A percentile compares a stretch with the other conserved stretches of the same genome.
phyloP scores from a whole-genome alignment of 2,113 vertebrate species.

The Pelecanus crispus region DNA sequence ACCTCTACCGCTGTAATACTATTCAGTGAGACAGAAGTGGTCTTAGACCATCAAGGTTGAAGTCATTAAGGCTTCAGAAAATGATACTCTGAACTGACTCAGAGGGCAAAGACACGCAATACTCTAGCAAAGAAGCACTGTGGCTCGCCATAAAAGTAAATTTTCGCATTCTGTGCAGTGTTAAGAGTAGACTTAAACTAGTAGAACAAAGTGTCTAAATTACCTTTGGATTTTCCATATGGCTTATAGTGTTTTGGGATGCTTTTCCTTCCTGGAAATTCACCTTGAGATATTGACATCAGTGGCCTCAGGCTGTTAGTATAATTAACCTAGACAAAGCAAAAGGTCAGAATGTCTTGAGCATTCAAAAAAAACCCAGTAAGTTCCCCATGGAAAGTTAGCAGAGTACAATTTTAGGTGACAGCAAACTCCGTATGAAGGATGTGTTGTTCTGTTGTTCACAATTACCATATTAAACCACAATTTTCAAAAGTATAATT shows the following conservation, averaged over 20 bases:
- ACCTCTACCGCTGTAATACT: not conserved
- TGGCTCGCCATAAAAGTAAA: not conserved
- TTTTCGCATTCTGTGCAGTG: not conserved
- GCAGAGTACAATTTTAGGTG: not conserved
- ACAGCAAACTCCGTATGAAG: not conserved
- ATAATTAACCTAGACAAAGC: slow-evolving; percentile 13
- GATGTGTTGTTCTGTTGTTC: not conserved
- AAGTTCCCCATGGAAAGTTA: not conserved
- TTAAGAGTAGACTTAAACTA: not conserved
- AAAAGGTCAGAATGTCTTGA: not conserved
- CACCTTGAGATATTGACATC: not conserved
- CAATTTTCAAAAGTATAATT: not conserved
- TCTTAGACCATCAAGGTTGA: not conserved
- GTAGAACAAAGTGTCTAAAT: not conserved
- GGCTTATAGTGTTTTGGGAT: not conserved
- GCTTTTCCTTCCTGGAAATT: not conserved
- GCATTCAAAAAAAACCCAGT: not conserved
- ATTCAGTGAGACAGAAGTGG: not conserved
- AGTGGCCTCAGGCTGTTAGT: not conserved
- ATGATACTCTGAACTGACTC: not conserved
- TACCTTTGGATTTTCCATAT: slow-evolving; percentile 5
- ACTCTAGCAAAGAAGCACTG: not conserved
- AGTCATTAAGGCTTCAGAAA: not conserved
- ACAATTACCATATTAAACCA: not conserved
- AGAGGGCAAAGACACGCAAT: not conserved